A percentile compares a stretch with the other conserved stretches of the same genome.
phyloP scores from a whole-genome alignment of 2,888 invertebrate species.

The Pandemis corylana region DNA sequence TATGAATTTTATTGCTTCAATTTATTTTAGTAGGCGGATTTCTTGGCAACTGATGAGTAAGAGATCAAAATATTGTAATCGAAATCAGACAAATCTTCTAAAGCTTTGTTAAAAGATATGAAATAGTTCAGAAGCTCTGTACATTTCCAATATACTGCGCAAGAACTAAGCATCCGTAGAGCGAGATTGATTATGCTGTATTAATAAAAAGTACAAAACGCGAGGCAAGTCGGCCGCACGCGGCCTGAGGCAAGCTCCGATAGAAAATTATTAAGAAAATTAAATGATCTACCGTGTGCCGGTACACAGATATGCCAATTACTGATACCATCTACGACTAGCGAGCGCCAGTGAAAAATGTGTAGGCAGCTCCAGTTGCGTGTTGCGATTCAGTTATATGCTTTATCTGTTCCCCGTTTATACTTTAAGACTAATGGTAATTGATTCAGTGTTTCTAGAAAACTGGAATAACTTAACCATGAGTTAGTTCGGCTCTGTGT shows the following conservation, averaged over 20 bases:
- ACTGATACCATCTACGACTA: slow-evolving; percentile 74
- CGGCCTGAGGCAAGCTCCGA: slow-evolving; percentile 71
- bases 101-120: background rate
- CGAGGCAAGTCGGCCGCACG: slow-evolving; percentile 63
- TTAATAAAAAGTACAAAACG: slow-evolving; percentile 76
- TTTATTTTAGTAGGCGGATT: background rate
- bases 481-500: slow-evolving; percentile 25
- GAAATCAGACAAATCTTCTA: background rate
- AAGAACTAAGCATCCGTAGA: slow-evolving; percentile 65
- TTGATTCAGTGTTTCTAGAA: slow-evolving; percentile 70
- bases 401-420: slow-evolving; percentile 63
- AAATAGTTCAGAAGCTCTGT: slow-evolving; percentile 36
- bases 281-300: slow-evolving; percentile 81
- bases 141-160: slow-evolving; percentile 46
- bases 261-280: slow-evolving; percentile 85
- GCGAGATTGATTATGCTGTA: slow-evolving; percentile 78
- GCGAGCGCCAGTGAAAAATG: slow-evolving; percentile 71
- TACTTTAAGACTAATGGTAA: slow-evolving; percentile 69
- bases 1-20: slow-evolving; percentile 12
- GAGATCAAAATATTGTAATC: background rate
- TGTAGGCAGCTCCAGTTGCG: slow-evolving; percentile 69
- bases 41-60: background rate
- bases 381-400: slow-evolving; percentile 64
- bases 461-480: slow-evolving; percentile 38
- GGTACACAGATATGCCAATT: slow-evolving; percentile 82